Percentiles rank a stretch among this genome's conserved stretches.
These are phyloP conservation scores for Semicossyphus pulcher DNA, from an alignment of 2,113 vertebrate genomes.

Conservation along the genomic window DNA sequence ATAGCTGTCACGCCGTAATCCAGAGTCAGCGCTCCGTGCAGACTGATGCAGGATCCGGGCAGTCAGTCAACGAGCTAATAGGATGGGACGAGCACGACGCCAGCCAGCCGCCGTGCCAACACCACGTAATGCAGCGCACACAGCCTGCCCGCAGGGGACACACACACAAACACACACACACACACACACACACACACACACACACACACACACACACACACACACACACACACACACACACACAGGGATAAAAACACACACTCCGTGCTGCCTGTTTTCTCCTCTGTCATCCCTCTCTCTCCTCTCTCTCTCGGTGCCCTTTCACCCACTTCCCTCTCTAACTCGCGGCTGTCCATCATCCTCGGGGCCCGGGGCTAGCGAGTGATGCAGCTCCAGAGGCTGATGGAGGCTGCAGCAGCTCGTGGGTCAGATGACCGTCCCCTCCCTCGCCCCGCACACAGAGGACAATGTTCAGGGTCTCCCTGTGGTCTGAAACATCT, in stretches of 20 bases:
- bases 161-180: slow-evolving; percentile 14
- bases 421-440: slow-evolving; percentile 16
- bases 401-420: slow-evolving; percentile 4
- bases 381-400: slow-evolving; percentile 18
- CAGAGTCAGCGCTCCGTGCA: slow-evolving; percentile 39
- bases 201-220: slow-evolving; percentile 12
- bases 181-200: slow-evolving; percentile 1
- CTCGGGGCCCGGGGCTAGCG: background rate
- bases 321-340: slow-evolving; percentile 67
- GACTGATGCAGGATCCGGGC: slow-evolving; percentile 41
- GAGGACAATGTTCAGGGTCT: background rate
- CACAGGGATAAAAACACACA: slow-evolving; percentile 2
- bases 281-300: background rate
- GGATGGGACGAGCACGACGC: slow-evolving; percentile 42
- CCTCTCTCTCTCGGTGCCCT: slow-evolving; percentile 27
- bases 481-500: too few relatives aligned
- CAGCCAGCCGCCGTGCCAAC: slow-evolving; percentile 29
- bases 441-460: background rate
- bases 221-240: slow-evolving; percentile 11
- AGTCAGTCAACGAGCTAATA: slow-evolving; percentile 60
- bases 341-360: slow-evolving; percentile 39
- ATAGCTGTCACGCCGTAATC: slow-evolving; percentile 57
- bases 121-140: slow-evolving; percentile 21
- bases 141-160: slow-evolving; percentile 7
- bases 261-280: background rate